Base-by-base conservation (phyloP, 1,140 invertebrate genomes). In the Heliconius eleuchia region DNA sequence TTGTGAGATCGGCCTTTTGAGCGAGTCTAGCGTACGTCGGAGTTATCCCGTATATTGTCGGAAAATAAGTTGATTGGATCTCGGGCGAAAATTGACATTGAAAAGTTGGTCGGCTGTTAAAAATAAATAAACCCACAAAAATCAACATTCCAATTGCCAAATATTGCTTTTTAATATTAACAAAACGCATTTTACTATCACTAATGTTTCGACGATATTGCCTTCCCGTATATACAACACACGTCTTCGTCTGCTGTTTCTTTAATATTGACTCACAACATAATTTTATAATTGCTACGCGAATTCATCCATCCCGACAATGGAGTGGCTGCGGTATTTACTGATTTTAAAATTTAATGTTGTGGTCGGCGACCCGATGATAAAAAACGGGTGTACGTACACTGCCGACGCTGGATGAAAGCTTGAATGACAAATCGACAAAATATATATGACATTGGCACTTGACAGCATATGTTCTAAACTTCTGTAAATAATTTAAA, bases 1-100 rank as follows among this genome's bases (percentile, higher is more conserved):
- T 96, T 70, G 98, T 99, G 13, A 99, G 94, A 91, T 99, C 99
- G 23, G 99, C 99, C 94, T 99, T 99, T 95, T 99, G 99, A 71
- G 98, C 97, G 46, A 97, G 96, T 72, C 99, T 95, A 19, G 96
- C 90, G 92, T 99, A 98, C 1, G 99, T 99, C 37, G 99, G 99
- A 8, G 99, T 99, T 75, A 99, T 97, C 7, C 98, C 97, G 94
- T 98, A 99, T 84, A 99, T 98, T 55, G 94, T 96, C 19, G 96
- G 96, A 79, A 96, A 91, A 82, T 94, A 92, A 52, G 91, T 89
- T 84, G 87, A 83, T 55, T 60, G 55, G 9, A 92, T 86, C 82
- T 95, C 95, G 66, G 85, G 81, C 71, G 86, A 86, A 80, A 93
- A 89, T 80, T 93, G 92, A 52, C 93, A 94, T 85, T 94, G 93